Evolutionary conservation across 1,140 invertebrate species (phyloP), one percentile per base, ranked within the genome.

Genomic region (Cotesia vestalis): DNA sequence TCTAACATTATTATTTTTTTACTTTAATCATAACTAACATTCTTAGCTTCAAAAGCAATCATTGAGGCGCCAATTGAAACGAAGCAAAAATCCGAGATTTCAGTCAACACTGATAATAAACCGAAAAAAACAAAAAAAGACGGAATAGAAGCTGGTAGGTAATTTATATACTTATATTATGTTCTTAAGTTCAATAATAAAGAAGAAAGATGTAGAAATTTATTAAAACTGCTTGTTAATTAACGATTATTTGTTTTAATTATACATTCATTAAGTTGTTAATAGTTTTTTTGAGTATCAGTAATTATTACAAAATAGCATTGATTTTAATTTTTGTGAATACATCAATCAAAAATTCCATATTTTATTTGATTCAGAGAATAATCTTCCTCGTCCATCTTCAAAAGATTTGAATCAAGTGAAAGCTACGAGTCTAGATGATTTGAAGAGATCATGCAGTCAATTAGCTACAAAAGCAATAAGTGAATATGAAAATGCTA

Each of bases 401-500:
- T 3, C 40, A 1, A 67, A 74, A 66, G 35, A 77, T 1, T 67
- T 77, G 4, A 20, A 76, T 1, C 82, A 83, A 14, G 72, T 83
- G 5, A 78, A 84, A 66, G 82, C 88, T 4, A 74, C 78, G 71
- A 87, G 80, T 77, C 78, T 90, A 27, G 81, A 85, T 0, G 90
- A 91, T 40, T 77, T 92, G 12, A 90, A 92, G 80, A 86, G 84
- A 69, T 84, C 85, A 70, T 88, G 89, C 14, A 87, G 88, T 40
- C 75, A 89, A 66, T 79, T 86, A 2, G 89, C 90, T 0, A 75
- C 85, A 27, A 84, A 88, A 72, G 90, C 90, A 0, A 86, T 91
- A 1, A 80, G 86, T 66, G 87, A 89, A 66, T 92, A 89, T 76
- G 85, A 88, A 14, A 81, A 86, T 66, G 90, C 90, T 6, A 80